Conservation (phyloP, 2,888 invertebrate species). For the Invenusta paracnida region DNA sequence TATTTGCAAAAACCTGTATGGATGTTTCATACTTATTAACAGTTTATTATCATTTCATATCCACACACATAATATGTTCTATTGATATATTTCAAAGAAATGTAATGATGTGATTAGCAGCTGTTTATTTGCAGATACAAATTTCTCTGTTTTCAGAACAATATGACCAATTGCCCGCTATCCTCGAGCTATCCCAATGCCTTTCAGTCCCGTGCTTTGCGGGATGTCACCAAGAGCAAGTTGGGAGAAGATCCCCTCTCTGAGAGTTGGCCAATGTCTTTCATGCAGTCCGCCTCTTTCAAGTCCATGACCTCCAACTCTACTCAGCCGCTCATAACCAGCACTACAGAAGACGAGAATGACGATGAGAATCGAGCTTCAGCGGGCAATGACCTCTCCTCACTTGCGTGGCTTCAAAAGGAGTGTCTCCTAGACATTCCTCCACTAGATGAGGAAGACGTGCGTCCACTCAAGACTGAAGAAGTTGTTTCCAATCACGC, state of each 20-base stretch:
- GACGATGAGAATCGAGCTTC: background rate
- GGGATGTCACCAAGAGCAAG: background rate
- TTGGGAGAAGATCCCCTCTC: background rate
- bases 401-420: constrained; percentile 25
- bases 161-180: background rate
- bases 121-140: no score
- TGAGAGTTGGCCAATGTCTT: background rate
- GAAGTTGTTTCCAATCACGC: background rate
- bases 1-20: no score
- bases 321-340: no score
- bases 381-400: background rate
- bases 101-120: no score
- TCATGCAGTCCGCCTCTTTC: background rate
- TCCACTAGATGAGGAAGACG: constrained; percentile 20
- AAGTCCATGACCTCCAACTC: background rate
- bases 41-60: no score
- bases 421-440: background rate
- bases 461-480: background rate
- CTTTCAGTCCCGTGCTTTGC: background rate
- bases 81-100: no score
- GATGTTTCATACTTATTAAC: no score
- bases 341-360: background rate
- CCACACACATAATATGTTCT: no score
- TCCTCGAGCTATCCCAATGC: background rate
- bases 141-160: no score